Evolutionary conservation across 2,113 vertebrate species (phyloP).

Genomic region (Orthonyx spaldingii): DNA sequence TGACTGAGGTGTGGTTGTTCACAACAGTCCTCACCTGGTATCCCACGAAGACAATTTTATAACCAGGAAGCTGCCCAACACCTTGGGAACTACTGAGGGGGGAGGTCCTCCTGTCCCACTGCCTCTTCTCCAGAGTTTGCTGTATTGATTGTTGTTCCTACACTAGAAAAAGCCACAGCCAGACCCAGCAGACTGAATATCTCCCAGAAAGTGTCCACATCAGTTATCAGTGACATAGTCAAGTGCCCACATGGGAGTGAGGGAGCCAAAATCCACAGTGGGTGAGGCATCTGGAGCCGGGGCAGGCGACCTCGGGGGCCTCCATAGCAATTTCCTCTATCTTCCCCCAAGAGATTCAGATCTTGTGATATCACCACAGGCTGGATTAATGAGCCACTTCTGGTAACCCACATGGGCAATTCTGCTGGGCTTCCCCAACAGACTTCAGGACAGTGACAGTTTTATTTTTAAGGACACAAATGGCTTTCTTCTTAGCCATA

Average conservation of each 20-base stretch:
- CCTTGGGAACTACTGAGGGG: neutral
- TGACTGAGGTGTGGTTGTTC: neutral
- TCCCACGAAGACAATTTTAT: neutral
- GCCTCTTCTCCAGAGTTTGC: neutral
- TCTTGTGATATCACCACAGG: constrained; percentile 8
- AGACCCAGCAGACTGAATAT: neutral
- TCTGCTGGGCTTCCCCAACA: constrained; percentile 60
- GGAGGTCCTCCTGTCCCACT: neutral
- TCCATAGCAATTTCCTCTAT: constrained; percentile 48
- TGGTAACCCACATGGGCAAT: constrained; percentile 65
- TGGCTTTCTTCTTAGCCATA: neutral
- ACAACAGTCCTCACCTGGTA: neutral
- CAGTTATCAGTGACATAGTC: constrained; percentile 9
- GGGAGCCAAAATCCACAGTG: constrained; percentile 37
- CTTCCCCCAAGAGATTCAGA: constrained; percentile 28
- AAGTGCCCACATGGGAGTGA: neutral
- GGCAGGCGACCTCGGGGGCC: constrained; percentile 25
- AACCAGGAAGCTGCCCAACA: constrained; percentile 20
- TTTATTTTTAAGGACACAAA: constrained; percentile 42
- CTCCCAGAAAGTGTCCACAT: neutral
- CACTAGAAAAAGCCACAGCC: neutral
- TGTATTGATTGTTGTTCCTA: neutral
- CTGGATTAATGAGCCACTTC: constrained; percentile 59
- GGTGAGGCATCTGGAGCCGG: constrained; percentile 17
- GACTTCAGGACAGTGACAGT: constrained; percentile 27